phyloP scores from a whole-genome alignment of 2,113 vertebrate species.

The Equus przewalskii region DNA sequence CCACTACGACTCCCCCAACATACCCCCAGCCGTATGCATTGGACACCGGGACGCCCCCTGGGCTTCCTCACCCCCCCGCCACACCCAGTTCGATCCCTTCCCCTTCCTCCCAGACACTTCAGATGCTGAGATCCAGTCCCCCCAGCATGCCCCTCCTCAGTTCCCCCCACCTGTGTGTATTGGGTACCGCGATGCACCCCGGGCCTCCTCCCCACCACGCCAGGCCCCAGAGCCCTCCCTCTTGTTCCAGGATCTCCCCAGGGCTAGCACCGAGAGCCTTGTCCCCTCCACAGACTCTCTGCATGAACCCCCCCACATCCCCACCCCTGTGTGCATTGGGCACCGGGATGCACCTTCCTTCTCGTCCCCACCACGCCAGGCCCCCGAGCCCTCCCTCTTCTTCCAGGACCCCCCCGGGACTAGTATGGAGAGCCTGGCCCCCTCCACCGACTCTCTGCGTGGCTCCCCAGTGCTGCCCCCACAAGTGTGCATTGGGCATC shows the following conservation, averaged over 20 bases:
- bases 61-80: constrained; percentile 75
- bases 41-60: constrained; percentile 79
- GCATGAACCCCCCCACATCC: constrained; percentile 67
- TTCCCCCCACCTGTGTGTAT: constrained; percentile 64
- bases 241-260: constrained; percentile 70
- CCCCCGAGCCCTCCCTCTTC: constrained; percentile 79
- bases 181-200: not conserved
- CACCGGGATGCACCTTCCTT: constrained; percentile 81
- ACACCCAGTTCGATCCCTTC: constrained; percentile 80
- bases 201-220: constrained; percentile 79
- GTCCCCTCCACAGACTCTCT: constrained; percentile 73
- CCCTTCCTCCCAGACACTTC: constrained; percentile 77
- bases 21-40: constrained; percentile 80
- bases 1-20: constrained; percentile 75
- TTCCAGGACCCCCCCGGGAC: constrained; percentile 76
- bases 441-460: constrained; percentile 81
- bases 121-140: constrained; percentile 69
- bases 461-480: constrained; percentile 81
- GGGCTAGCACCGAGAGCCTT: constrained; percentile 76
- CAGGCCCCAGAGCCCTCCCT: constrained; percentile 73
- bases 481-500: constrained; percentile 83
- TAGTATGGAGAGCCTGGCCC: constrained; percentile 84
- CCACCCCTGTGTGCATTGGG: constrained; percentile 76
- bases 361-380: constrained; percentile 72
- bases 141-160: constrained; percentile 75